Percentiles rank a stretch among this genome's conserved stretches.
Conservation (phyloP, 2,888 invertebrate genomes). For the Pachydiplax longipennis region DNA sequence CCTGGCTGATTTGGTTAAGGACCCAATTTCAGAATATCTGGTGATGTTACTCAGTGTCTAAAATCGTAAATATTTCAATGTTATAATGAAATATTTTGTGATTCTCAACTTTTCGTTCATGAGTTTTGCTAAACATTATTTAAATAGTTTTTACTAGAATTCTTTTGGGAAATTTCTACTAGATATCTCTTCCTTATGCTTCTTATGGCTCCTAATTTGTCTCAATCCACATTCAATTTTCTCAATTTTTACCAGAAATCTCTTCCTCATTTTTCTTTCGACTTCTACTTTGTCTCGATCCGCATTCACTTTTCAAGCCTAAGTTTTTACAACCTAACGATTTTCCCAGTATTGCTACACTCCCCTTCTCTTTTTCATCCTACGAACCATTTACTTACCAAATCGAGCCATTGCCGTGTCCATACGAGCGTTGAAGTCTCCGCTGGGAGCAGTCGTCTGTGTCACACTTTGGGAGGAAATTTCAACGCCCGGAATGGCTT, state of each 20-base stretch:
- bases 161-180: background rate
- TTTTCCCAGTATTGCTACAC: background rate
- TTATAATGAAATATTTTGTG: too few relatives aligned
- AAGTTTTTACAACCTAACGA: background rate
- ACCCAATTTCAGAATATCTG: too few relatives aligned
- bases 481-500: background rate
- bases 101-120: too few relatives aligned
- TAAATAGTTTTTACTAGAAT: background rate
- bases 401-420: background rate
- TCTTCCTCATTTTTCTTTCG: background rate
- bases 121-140: too few relatives aligned
- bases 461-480: background rate
- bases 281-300: background rate
- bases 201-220: too few relatives aligned
- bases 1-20: too few relatives aligned
- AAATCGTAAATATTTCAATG: too few relatives aligned
- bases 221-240: background rate
- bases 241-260: background rate
- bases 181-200: too few relatives aligned
- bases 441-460: background rate
- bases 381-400: too few relatives aligned
- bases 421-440: conserved; percentile 28
- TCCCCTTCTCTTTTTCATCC: background rate
- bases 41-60: too few relatives aligned
- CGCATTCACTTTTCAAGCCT: background rate